These are phyloP conservation scores for Siniperca scherzeri DNA, from an alignment of 2,797 vertebrate genomes.

Conservation along the genomic window DNA sequence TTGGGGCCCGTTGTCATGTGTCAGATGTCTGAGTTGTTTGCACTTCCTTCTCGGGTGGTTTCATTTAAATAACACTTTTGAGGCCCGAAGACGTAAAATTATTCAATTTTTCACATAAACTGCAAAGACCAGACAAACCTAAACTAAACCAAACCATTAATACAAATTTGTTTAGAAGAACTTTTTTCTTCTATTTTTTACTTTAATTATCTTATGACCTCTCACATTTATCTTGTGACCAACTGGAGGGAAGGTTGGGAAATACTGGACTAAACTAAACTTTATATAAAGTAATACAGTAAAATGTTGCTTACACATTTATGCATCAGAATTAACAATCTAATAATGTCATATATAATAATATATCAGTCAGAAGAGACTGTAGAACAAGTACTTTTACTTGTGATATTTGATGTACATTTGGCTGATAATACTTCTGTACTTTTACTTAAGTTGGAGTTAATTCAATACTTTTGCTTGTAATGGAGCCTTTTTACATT, in stretches of 20 bases:
- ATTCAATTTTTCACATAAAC: neutral
- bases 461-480: neutral
- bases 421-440: too few relatives aligned
- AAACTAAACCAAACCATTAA: neutral
- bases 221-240: constrained; percentile 1
- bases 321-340: neutral
- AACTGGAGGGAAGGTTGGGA: neutral
- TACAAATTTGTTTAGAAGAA: neutral
- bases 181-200: neutral
- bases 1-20: neutral
- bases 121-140: neutral
- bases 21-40: neutral
- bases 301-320: neutral
- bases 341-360: neutral
- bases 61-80: neutral
- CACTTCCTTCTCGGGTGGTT: neutral
- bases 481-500: neutral
- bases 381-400: neutral
- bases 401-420: constrained; percentile 1
- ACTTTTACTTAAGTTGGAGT: neutral
- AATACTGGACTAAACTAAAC: neutral
- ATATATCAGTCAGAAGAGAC: neutral
- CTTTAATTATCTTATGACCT: neutral
- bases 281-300: neutral
- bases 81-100: neutral